These are phyloP conservation scores for Typhlichthys eigenmanni DNA, from an alignment of 2,797 vertebrate genomes.

Conservation along the genomic window DNA sequence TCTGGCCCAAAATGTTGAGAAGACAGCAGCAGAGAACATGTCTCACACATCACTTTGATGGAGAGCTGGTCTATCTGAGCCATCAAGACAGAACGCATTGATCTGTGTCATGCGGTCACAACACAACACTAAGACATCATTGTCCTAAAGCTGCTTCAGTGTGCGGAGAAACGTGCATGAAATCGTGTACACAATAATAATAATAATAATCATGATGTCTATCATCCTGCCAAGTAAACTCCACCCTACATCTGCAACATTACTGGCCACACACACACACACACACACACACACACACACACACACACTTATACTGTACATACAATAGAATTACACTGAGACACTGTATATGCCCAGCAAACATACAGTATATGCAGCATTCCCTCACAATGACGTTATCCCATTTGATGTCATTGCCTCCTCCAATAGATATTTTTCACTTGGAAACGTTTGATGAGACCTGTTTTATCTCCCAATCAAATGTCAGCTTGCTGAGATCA, in stretches of 20 bases:
- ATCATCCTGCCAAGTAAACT: constrained; percentile 33
- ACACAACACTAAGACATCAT: constrained; percentile 7
- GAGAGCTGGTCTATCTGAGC: constrained; percentile 50
- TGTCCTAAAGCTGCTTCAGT: constrained; percentile 11
- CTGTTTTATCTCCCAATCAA: constrained; percentile 33
- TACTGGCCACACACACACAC: constrained; percentile 4
- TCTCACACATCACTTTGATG: constrained; percentile 46
- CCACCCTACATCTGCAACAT: constrained; percentile 48
- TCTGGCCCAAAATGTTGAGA: constrained; percentile 37
- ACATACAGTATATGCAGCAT: not conserved
- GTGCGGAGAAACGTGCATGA: constrained; percentile 17
- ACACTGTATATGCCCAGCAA: constrained; percentile 1
- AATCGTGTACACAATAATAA: constrained; percentile 18
- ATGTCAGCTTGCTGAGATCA: constrained; percentile 59
- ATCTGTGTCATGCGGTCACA: not conserved
- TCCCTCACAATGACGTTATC: constrained; percentile 35
- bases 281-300: not conserved
- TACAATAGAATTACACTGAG: constrained; percentile 10
- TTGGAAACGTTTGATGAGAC: constrained; percentile 40
- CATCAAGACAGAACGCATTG: not conserved
- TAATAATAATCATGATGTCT: constrained; percentile 18
- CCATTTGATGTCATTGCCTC: constrained; percentile 8
- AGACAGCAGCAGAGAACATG: constrained; percentile 53
- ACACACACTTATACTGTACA: too few relatives aligned
- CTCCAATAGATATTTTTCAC: constrained; percentile 26